phyloP scores from a whole-genome alignment of 92 coral and sea anemone species.

The Phenganax stokvisi region DNA sequence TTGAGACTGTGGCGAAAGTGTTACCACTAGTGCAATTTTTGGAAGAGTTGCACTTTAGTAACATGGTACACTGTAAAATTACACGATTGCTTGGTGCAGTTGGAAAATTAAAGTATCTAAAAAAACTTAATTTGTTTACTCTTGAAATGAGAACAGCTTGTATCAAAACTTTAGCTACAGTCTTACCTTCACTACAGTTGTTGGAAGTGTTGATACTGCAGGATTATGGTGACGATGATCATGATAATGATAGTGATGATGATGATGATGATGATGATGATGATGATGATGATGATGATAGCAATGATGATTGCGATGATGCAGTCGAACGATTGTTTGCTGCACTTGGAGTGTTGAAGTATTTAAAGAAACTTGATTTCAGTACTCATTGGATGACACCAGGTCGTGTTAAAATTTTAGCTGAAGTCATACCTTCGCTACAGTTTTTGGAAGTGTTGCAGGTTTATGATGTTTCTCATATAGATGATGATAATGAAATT shows the following conservation, averaged over 20 bases:
- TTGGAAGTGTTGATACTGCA: neutral
- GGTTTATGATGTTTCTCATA: neutral
- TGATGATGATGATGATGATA: too few relatives aligned
- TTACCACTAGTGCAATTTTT: neutral
- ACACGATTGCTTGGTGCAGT: neutral
- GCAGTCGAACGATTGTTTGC: neutral
- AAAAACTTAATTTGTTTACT: neutral
- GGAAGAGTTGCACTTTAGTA: neutral
- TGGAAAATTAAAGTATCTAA: neutral
- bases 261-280: too few relatives aligned
- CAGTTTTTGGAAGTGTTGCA: neutral
- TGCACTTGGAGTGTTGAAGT: neutral
- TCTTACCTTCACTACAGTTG: constrained; percentile 14
- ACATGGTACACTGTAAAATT: too few relatives aligned
- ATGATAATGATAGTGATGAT: too few relatives aligned
- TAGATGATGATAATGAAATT: neutral
- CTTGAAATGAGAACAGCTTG: neutral
- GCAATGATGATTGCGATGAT: neutral
- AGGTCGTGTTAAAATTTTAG: neutral
- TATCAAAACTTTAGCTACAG: constrained; percentile 2
- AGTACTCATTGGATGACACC: neutral
- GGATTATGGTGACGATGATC: neutral
- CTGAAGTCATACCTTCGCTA: neutral
- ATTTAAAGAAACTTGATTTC: too few relatives aligned
- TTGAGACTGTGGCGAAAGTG: neutral